Conservation (phyloP, 1,140 invertebrate species). For the Acromyrmex heyeri region DNA sequence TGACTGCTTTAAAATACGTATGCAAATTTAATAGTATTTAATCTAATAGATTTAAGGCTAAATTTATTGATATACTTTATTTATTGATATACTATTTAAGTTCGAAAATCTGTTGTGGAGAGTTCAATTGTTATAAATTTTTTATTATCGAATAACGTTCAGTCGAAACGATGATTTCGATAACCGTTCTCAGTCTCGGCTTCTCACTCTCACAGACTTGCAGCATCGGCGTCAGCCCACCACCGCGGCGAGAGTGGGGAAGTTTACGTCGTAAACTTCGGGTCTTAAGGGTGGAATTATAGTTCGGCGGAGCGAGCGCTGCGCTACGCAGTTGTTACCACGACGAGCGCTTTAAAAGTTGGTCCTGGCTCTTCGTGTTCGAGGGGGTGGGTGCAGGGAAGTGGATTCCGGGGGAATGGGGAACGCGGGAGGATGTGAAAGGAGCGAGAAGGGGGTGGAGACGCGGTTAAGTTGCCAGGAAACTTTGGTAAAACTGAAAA, state of each 20-base stretch:
- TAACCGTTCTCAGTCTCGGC: constrained; percentile 40
- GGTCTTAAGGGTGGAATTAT: constrained; percentile 81
- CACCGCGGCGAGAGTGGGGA: constrained; percentile 65
- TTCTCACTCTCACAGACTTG: constrained; percentile 60
- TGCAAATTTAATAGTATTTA: not conserved
- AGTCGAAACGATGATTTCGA: constrained; percentile 29
- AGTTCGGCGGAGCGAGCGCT: constrained; percentile 73
- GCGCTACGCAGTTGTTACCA: constrained; percentile 78
- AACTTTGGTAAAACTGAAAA: constrained; percentile 86
- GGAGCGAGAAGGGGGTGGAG: constrained; percentile 66
- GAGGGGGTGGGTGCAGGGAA: constrained; percentile 30
- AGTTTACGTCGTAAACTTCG: constrained; percentile 80
- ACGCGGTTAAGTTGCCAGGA: constrained; percentile 83
- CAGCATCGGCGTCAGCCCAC: constrained; percentile 69
- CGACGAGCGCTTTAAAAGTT: constrained; percentile 85
- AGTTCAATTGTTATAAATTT: not conserved
- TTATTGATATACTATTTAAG: not conserved
- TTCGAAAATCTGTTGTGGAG: not conserved
- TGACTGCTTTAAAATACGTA: not conserved
- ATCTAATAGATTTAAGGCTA: not conserved
- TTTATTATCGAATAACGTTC: constrained; percentile 18
- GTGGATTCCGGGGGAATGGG: constrained; percentile 52
- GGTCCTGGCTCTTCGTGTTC: constrained; percentile 71
- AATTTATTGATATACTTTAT: not conserved
- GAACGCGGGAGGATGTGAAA: constrained; percentile 61